A percentile compares a stretch with the other conserved stretches of the same genome.
Evolutionary conservation across 2,113 vertebrate species (phyloP).

Genomic region (Pleuronectes platessa): DNA sequence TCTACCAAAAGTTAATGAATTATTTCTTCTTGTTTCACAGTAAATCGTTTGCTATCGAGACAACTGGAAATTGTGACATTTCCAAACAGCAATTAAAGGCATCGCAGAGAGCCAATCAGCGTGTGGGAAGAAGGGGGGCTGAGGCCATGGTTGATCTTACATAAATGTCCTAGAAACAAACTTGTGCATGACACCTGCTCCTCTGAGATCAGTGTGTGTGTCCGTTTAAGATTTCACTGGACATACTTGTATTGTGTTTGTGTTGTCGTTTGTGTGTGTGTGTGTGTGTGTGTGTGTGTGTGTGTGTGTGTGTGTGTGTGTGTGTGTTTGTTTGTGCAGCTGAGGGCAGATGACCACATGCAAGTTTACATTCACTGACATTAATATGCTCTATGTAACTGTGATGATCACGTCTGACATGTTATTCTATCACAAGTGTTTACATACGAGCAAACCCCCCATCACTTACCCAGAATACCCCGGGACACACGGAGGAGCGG

Average conservation of each 20-base stretch:
- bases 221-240: background rate
- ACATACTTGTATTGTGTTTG: fast-evolving
- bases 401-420: background rate
- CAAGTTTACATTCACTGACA: background rate
- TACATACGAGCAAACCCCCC: constrained; percentile 41
- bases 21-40: background rate
- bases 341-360: background rate
- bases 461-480: constrained; percentile 79
- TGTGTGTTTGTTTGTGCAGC: background rate
- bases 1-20: too few species aligned
- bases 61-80: fast-evolving
- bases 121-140: background rate
- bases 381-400: background rate
- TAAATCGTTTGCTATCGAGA: fast-evolving
- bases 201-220: fast-evolving
- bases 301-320: background rate
- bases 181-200: background rate
- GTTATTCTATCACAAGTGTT: constrained; percentile 29
- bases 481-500: constrained; percentile 27
- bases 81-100: constrained; percentile 39
- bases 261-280: background rate
- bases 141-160: constrained; percentile 3
- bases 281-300: too few species aligned
- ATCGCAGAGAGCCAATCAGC: constrained; percentile 32
- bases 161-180: background rate